Evolutionary conservation across 2,888 invertebrate genomes (phyloP), one percentile per base, ranked within the genome.

Genomic region (Sarcophaga subvicina): DNA sequence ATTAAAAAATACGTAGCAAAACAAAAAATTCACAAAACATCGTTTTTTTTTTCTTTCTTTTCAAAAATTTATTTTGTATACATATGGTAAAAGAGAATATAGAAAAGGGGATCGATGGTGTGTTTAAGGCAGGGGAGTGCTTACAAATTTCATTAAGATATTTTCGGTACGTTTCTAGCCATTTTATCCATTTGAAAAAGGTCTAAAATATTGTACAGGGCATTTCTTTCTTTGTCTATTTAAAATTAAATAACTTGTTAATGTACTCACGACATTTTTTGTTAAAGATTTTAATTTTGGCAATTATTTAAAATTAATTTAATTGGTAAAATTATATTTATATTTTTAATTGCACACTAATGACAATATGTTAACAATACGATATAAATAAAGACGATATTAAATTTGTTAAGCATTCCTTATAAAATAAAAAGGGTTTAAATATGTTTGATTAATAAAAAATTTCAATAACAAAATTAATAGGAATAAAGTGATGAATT

Each of bases 1-100:
- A 4, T 54, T 62, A 85, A 88, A 90, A 89, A 77, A 60, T 87
- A 85, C 45, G 67, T 88, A 91, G 90, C 90, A 91, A 90, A 91
- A 90, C 90, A 91, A 89, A 91, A 77, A 84, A 20, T 67, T 62
- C 63, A 66, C 17, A 81, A 78, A 86, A 79, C 80, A 63, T 69
- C 12, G 71, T 62, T 76, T 72, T 60, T 73, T 62, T 63, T 77
- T 49, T 17, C 63, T 54, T 76, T 73, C 49, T 75, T 63, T 64
- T 78, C 45, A 5, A 37, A 63, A 22, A 64, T 82, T 77, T 25
- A n/a, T 75, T 76, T 83, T 78, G 37, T 27, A 14, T 14, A 54
- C 14, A 67, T 45, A 45, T 37, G 11, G n/a, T 66, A 6, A 2
- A 14, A 2, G 3, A 20, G 20, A 27, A 20, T 60, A 14, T 25